phyloP scores from a whole-genome alignment of 2,888 invertebrate genomes.

The Reticulitermes lucifugus region DNA sequence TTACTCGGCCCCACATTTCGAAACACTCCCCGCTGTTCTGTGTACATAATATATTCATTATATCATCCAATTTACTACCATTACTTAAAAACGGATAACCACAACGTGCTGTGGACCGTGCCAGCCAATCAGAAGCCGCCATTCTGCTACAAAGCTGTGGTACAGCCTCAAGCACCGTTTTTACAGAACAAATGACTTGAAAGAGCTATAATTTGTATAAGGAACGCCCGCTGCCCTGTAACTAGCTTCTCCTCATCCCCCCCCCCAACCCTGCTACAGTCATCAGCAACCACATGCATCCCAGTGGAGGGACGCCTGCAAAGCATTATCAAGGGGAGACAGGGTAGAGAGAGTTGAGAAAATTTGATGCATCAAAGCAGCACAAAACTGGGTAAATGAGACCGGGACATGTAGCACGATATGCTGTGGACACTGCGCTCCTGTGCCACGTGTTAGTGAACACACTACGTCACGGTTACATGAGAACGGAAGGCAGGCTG shows the following conservation, averaged over 20 bases:
- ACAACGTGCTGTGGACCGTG: not conserved
- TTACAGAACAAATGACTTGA: conserved; percentile 3
- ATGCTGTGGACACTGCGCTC: not conserved
- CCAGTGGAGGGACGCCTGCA: not conserved
- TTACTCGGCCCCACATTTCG: too few species aligned
- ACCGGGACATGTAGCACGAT: not conserved
- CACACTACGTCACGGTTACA: too few species aligned
- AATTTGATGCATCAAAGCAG: conserved; percentile 3
- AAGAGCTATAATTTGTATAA: conserved; percentile 3
- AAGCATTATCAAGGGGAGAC: not conserved
- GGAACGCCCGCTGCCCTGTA: not conserved
- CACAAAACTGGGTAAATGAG: conserved; percentile 14
- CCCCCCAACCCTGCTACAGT: not conserved
- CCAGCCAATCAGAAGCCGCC: not conserved
- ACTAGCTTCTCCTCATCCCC: not conserved
- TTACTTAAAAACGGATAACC: not conserved
- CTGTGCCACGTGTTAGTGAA: too few species aligned
- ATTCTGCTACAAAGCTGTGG: not conserved
- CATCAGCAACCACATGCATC: not conserved
- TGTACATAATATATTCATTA: not conserved
- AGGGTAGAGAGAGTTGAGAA: not conserved
- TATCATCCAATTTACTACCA: not conserved
- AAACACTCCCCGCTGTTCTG: too few species aligned
- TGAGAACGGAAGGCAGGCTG: too few species aligned
- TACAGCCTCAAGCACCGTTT: not conserved